These are phyloP conservation scores for Pogonocichla stellata DNA, from an alignment of 2,113 vertebrate species.

Conservation along the genomic window DNA sequence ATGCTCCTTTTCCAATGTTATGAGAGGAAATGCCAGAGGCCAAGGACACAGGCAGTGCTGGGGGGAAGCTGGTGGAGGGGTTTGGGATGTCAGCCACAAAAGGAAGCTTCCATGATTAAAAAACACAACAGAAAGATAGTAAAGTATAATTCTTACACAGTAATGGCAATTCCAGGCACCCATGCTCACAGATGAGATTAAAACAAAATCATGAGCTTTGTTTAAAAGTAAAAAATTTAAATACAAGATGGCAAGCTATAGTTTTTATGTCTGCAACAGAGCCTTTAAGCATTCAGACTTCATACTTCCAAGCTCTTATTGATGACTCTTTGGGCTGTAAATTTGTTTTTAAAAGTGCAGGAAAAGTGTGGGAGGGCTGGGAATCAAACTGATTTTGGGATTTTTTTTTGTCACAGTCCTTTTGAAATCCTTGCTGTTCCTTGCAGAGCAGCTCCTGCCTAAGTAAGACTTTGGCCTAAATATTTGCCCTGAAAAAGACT, in stretches of 20 bases:
- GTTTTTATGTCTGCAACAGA: neutral
- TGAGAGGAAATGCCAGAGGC: neutral
- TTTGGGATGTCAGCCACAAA: neutral
- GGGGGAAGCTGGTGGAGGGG: neutral
- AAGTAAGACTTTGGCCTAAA: constrained; percentile 10
- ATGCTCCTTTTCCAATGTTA: neutral
- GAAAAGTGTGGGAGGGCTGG: fast-evolving
- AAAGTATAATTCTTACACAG: neutral
- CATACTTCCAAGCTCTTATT: neutral
- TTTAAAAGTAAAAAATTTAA: neutral
- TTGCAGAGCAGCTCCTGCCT: neutral
- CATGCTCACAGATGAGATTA: neutral
- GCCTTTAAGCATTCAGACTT: neutral
- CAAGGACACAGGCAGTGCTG: neutral
- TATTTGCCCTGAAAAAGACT: constrained; percentile 30
- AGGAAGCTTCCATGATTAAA: neutral
- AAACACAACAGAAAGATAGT: neutral
- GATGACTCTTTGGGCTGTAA: neutral
- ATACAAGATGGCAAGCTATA: neutral
- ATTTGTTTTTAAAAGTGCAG: neutral
- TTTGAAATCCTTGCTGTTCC: neutral
- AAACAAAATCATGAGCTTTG: neutral
- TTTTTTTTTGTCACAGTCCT: neutral
- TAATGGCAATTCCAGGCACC: neutral
- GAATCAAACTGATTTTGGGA: neutral